phyloP scores from a whole-genome alignment of 2,797 vertebrate genomes.

The Spinibarbus caldwelli region DNA sequence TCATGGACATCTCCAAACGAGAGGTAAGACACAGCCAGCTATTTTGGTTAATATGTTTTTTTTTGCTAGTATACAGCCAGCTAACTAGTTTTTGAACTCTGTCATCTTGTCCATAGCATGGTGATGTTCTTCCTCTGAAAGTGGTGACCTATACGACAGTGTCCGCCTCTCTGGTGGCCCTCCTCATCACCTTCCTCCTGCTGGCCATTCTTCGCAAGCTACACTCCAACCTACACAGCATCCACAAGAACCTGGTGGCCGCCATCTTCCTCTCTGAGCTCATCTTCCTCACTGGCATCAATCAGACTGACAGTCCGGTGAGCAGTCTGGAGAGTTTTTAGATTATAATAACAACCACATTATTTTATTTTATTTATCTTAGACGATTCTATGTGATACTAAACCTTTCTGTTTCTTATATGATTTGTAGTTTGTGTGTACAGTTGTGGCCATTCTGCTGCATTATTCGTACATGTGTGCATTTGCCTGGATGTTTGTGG shows the following conservation, averaged over 20 bases:
- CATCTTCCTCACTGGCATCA: constrained; percentile 85
- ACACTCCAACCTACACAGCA: constrained; percentile 84
- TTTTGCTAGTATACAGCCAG: background rate
- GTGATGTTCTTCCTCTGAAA: constrained; percentile 87
- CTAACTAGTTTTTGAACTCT: background rate
- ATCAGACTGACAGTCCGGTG: constrained; percentile 86
- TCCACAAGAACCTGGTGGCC: constrained; percentile 83
- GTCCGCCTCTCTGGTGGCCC: constrained; percentile 79
- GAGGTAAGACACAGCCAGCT: constrained; percentile 72
- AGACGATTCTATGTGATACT: background rate
- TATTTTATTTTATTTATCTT: background rate
- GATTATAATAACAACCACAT: background rate
- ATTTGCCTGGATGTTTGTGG: constrained; percentile 89
- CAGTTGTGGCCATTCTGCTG: constrained; percentile 83
- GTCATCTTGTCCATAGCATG: constrained; percentile 74
- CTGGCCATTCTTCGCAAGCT: constrained; percentile 78
- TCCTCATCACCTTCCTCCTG: constrained; percentile 83
- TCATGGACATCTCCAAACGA: constrained; percentile 88
- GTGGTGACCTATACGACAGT: constrained; percentile 81
- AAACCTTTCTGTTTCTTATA: constrained; percentile 9
- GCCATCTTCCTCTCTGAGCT: constrained; percentile 86
- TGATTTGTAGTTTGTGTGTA: constrained; percentile 81
- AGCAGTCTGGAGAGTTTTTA: constrained; percentile 53
- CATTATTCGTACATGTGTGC: constrained; percentile 86
- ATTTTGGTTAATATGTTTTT: background rate